phyloP scores from a whole-genome alignment of 2,888 invertebrate genomes.

The Philhelius pedissequus region DNA sequence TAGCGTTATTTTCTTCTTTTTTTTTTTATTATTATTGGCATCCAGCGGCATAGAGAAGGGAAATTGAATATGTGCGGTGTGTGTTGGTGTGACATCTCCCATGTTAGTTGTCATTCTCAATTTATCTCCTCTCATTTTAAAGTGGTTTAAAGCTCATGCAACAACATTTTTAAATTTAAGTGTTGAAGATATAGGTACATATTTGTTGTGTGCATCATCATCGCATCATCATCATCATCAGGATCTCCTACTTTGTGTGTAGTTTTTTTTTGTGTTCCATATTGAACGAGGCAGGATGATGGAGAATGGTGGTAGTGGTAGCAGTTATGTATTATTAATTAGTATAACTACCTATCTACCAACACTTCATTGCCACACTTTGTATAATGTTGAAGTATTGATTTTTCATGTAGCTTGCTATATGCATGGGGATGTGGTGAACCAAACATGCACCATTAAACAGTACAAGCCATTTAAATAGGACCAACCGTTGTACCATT shows the following conservation, averaged over 20 bases:
- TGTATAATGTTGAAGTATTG: constrained; percentile 31
- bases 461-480: not conserved
- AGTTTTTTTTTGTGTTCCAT: not conserved
- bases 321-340: constrained; percentile 54
- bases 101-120: constrained; percentile 57
- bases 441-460: not conserved
- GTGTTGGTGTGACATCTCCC: constrained; percentile 50
- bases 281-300: not conserved
- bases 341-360: constrained; percentile 6
- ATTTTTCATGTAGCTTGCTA: constrained; percentile 20
- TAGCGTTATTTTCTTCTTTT: constrained; percentile 36
- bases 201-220: constrained; percentile 20
- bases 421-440: not conserved
- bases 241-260: not conserved
- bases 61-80: constrained; percentile 61
- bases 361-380: constrained; percentile 35
- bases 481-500: too few relatives aligned
- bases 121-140: constrained; percentile 57
- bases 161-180: constrained; percentile 17
- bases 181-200: constrained; percentile 29
- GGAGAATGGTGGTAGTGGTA: not conserved
- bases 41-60: constrained; percentile 50
- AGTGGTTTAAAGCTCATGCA: constrained; percentile 46
- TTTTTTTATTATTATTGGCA: constrained; percentile 42
- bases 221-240: not conserved